A percentile compares a stretch with the other conserved stretches of the same genome.
phyloP scores from a whole-genome alignment of 2,797 vertebrate genomes.

The Diglossa cyanea region DNA sequence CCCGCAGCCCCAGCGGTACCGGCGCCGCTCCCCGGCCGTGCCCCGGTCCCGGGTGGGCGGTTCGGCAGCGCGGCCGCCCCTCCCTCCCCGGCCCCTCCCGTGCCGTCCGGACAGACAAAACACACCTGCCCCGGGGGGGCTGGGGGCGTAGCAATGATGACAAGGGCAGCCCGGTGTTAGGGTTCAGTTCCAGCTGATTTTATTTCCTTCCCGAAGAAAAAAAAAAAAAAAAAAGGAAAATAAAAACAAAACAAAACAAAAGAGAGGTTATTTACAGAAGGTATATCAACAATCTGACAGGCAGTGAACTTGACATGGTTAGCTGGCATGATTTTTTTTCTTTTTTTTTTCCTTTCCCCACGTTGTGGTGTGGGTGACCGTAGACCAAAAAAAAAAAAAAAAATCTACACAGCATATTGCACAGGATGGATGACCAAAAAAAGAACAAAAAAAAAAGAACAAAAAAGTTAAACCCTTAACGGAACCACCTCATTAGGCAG shows the following conservation, averaged over 20 bases:
- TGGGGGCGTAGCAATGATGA: conserved; percentile 51
- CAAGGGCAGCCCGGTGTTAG: conserved; percentile 77
- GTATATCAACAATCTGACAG: conserved; percentile 99
- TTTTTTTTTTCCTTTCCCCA: conserved; percentile 72
- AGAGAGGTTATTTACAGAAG: conserved; percentile 95
- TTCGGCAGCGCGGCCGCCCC: not conserved
- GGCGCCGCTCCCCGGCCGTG: not conserved
- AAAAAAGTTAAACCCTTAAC: conserved; percentile 79
- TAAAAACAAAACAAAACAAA: not conserved
- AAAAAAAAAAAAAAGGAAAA: not conserved
- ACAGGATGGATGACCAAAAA: conserved; percentile 96
- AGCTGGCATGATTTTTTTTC: conserved; percentile 89
- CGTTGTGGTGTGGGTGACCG: conserved; percentile 89
- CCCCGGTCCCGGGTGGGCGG: not conserved
- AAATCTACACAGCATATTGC: conserved; percentile 99
- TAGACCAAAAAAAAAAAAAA: conserved; percentile 77
- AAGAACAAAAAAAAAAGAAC: conserved; percentile 80
- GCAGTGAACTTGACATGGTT: conserved; percentile 98
- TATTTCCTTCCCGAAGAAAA: conserved; percentile 97
- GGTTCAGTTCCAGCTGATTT: conserved; percentile 99
- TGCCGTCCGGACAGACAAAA: not conserved
- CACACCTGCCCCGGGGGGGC: not conserved
- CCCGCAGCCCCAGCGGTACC: too few relatives aligned
- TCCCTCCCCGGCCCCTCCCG: not conserved
- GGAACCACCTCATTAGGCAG: conserved; percentile 94